Evolutionary conservation across 2,888 invertebrate species (phyloP), one percentile per base, ranked within the genome.

Genomic region (Pristionchus exspectatus): DNA sequence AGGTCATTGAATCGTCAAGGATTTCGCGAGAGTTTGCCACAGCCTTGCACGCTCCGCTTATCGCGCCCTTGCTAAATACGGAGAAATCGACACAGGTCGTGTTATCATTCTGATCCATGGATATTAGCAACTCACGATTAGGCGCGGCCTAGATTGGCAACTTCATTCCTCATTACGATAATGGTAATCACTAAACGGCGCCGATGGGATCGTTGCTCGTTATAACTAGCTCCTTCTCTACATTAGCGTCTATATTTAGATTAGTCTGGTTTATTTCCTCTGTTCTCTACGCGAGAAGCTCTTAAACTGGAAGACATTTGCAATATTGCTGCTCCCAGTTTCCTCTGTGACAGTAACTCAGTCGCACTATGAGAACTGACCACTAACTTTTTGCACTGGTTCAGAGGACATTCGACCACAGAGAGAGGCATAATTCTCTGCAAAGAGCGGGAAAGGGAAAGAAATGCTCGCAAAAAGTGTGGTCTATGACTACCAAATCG

Each of bases 391-490:
- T 38, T 21, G 38, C 30, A 33, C 21, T 9, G 38, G 21, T 44
- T 7, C 44, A 21, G 74, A 74, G 74, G 74, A 74, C 74, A 38
- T 38, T 33, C 38, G 50, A 27, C 21, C 81, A 54, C 50, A 10
- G 50, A 33, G 72, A 81, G 50, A 12, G 74, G 81, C 50, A 81
- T 81, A 81, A 81, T 81, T 81, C 50, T 81, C 81, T 27, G 50
- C 81, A 27, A 69, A 74, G 50, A 54, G 38, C 63, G 63, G 50
- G 44, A 18, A 50, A 50, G 12, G 33, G 50, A 44, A 27, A 50
- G n/a, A 54, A 44, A n/a, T 44, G 50, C 77, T 27, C 14, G 27
- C 50, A 81, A 81, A 81, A 81, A 81, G 27, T 50, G 9, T 50
- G 81, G 50, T 81, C 50, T 54, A 54, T 81, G 50, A 54, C 50